These are phyloP conservation scores for Eremobia ochroleuca DNA, from an alignment of 2,888 invertebrate genomes.

Conservation along the genomic window DNA sequence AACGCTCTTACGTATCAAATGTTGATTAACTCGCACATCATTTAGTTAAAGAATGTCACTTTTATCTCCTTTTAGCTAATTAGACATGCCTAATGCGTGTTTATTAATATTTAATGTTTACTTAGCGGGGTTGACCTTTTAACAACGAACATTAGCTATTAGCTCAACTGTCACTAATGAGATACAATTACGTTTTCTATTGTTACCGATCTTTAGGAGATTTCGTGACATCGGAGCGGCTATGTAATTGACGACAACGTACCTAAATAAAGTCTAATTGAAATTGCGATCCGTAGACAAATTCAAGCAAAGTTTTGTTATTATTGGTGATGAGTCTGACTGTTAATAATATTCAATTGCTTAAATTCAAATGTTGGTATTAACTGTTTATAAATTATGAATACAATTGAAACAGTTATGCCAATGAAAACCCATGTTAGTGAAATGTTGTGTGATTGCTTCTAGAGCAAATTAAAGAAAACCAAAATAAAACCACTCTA, in stretches of 20 bases:
- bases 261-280: neutral
- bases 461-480: neutral
- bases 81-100: conserved; percentile 27
- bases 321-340: neutral
- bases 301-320: conserved; percentile 1
- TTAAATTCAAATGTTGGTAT: conserved; percentile 9
- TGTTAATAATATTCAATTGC: neutral
- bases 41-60: conserved; percentile 62
- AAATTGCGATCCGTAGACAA: neutral
- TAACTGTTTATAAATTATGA: conserved; percentile 6
- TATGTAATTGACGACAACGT: neutral
- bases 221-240: too few species aligned
- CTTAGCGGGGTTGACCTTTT: conserved; percentile 1
- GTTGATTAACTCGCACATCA: conserved; percentile 74
- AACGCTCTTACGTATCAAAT: conserved; percentile 78
- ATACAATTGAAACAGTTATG: conserved; percentile 9
- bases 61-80: conserved; percentile 61
- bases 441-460: neutral
- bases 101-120: conserved; percentile 33
- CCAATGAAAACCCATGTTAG: neutral
- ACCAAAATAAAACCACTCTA: neutral
- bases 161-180: too few species aligned
- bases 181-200: too few species aligned
- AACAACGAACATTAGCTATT: too few species aligned
- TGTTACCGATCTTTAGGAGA: too few species aligned